Base-by-base conservation (phyloP, 2,888 invertebrate species). In the Orthosia incerta region DNA sequence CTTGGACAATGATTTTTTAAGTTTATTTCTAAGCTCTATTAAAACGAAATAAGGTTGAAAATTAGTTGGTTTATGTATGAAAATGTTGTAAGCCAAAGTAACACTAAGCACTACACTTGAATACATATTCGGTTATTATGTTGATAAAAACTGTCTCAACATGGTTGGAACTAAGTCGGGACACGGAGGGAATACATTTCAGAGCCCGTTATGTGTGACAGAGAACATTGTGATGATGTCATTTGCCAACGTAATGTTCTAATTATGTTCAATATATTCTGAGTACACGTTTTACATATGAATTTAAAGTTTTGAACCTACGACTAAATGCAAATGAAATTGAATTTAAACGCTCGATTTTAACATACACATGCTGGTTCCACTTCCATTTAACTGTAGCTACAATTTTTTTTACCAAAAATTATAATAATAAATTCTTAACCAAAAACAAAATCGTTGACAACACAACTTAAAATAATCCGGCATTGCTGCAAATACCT, bases 91-190 rank as follows among this genome's bases (percentile, higher is more conserved):
- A 84, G 82, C 74, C 74, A 74, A 77, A 89, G 81, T 88, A 88
- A 86, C 88, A 89, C 87, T 89, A 88, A 91, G 90, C 87, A 91
- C 91, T 87, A 82, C 87, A 90, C 92, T 92, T 91, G 95, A 95
- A 95, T 95, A 95, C 91, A 93, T 94, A 95, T 94, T 93, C 91
- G 89, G 91, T 91, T 94, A 94, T 95, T 95, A 95, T 93, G 92
- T 89, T 93, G 94, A 94, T 95, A 93, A 93, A 93, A 93, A 93
- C 87, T 91, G 92, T 92, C 89, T 90, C 91, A 91, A 90, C 90
- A 90, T 89, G 88, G 88, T 90, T 90, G 89, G 89, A 91, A 89
- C 87, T 89, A 87, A 91, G 86, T 87, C 86, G 88, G 86, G 80
- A 85, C 89, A 91, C 88, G 89, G 86, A 76, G 82, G 79, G 90